Evolutionary conservation across 2,113 vertebrate genomes (phyloP), one percentile per base, ranked within the genome.

Genomic region (Ciconia stormi): DNA sequence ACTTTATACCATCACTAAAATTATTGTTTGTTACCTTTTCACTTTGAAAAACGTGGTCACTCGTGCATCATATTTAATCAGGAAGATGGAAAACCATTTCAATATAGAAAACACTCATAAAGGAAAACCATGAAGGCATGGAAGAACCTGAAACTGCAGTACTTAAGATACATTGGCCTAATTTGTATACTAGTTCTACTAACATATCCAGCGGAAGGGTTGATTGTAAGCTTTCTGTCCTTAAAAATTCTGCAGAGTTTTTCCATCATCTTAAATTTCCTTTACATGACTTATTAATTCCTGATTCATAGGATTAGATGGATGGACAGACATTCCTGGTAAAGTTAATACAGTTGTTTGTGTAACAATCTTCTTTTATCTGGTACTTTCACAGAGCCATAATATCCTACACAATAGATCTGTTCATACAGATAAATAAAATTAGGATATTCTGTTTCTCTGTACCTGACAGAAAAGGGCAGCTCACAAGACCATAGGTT

Each of bases 1-100:
- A 23, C 11, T 78, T 78, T 53, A 63, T 89, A 27, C 14, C 20
- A 42, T 26, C 30, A 83, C 23, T 52, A 42, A 65, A 89, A 91
- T 72, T n/a, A 88, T 27, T 69, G 13, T 79, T 95, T 80, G n/a
- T 46, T 82, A 69, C 20, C 27, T 65, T 91, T 90, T 47, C 29
- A 65, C 13, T 77, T 84, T 38, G 38, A 77, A 77, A 82, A 86
- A 82, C 53, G 3, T 65, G 21, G 21, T 69, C 29, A 49, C 12
- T 74, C 2, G 1, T 72, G 34, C 6, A 49, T 73, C 11, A 46
- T 25, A 40, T 55, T 71, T 74, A n/a, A 44, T 63, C 10, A 50
- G 27, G 11, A 79, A 83, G 21, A 53, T 61, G 27, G 20, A 69
- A 82, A 73, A 58, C 2, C 5, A 34, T n/a, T 93, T 81, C 11